Conservation (phyloP, 2,888 invertebrate genomes). For the Rhaphigaster nebulosa region DNA sequence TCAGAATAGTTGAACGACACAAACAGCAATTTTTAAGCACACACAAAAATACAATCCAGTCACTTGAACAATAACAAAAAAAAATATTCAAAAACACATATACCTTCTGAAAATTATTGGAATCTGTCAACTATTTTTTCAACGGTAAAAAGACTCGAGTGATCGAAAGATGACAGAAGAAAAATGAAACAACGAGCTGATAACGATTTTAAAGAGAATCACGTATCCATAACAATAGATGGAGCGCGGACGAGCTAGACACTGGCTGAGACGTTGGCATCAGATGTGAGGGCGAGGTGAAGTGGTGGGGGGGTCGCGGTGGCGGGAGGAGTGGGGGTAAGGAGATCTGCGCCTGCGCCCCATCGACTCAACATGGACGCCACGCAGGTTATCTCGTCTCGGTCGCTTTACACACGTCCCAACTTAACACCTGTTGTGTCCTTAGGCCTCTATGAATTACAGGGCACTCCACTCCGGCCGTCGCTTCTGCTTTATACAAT, state of each 20-base stretch:
- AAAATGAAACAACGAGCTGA: neutral
- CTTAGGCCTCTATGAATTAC: conserved; percentile 33
- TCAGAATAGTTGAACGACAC: neutral
- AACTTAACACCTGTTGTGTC: conserved; percentile 35
- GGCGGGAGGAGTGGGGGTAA: neutral
- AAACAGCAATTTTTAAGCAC: neutral
- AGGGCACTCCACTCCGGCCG: neutral
- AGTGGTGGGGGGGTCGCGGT: neutral
- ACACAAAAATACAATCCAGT: neutral
- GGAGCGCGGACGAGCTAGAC: neutral
- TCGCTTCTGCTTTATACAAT: neutral
- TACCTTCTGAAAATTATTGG: neutral
- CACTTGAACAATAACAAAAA: neutral
- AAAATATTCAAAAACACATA: conserved; percentile 35
- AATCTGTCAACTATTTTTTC: neutral
- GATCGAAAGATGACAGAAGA: neutral
- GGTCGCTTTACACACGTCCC: neutral
- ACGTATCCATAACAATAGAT: conserved; percentile 34
- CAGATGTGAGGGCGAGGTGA: conserved; percentile 49
- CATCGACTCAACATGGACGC: conserved; percentile 43
- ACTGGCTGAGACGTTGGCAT: conserved; percentile 42
- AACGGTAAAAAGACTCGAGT: neutral
- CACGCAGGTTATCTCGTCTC: neutral
- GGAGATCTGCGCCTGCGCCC: neutral
- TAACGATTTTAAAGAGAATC: conserved; percentile 19